phyloP scores from a whole-genome alignment of 1,140 invertebrate genomes.

The Sycophila sp. region DNA sequence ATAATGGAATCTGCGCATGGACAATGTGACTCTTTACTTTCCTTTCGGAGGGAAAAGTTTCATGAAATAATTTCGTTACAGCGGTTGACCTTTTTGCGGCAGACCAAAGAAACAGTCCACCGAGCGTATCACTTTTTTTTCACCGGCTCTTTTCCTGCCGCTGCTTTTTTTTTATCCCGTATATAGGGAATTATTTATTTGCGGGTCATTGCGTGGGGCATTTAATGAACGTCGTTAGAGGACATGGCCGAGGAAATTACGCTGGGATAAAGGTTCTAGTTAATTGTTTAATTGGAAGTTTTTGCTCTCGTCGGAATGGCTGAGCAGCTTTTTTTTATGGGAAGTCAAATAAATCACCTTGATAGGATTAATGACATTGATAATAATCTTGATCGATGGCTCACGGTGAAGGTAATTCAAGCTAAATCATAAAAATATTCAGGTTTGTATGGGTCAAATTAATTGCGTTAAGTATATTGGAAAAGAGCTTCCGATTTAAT shows the following conservation, averaged over 20 bases:
- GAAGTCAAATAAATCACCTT: background rate
- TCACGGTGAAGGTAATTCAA: background rate
- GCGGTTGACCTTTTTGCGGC: too few species aligned
- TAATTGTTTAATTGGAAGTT: conserved; percentile 21
- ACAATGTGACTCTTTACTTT: background rate
- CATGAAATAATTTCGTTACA: conserved; percentile 7
- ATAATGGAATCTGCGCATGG: too few species aligned
- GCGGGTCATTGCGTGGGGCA: background rate
- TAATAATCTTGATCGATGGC: background rate
- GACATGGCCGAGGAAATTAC: background rate
- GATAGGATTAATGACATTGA: background rate
- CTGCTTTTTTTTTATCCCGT: background rate
- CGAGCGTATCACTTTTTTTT: background rate
- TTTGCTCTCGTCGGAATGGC: background rate
- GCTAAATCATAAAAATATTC: too few species aligned
- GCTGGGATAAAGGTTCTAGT: background rate
- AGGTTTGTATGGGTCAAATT: too few species aligned
- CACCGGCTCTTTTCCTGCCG: background rate
- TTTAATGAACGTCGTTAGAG: conserved; percentile 17
- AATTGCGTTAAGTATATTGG: background rate
- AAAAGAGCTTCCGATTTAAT: background rate
- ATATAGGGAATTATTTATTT: conserved; percentile 22
- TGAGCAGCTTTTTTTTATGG: background rate
- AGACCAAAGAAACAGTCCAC: background rate
- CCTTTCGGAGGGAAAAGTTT: background rate